phyloP scores from a whole-genome alignment of 1,140 invertebrate species.

The Brachionus plicatilis region DNA sequence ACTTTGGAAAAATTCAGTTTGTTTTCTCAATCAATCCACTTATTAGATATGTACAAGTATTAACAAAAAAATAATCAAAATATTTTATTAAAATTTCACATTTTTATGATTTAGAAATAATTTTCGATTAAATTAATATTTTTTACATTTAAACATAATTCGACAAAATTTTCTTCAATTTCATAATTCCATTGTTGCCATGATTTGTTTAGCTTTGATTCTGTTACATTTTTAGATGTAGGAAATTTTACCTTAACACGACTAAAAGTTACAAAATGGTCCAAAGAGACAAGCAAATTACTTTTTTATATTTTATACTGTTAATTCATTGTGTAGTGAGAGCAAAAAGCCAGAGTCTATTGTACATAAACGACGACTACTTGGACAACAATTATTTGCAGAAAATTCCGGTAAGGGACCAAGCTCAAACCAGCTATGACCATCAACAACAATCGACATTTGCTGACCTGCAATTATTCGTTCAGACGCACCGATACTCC shows the following conservation, averaged over 20 bases:
- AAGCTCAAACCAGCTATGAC: background rate
- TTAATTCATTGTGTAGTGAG: background rate
- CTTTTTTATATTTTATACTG: background rate
- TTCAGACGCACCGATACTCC: background rate
- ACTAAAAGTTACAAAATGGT: background rate
- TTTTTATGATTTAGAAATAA: background rate
- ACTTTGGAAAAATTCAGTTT: background rate
- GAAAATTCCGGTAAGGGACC: background rate
- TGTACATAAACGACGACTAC: conserved; percentile 8
- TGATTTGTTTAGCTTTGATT: background rate
- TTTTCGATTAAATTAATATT: background rate
- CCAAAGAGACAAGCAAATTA: background rate
- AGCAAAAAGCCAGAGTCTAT: background rate
- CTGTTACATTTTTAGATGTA: conserved; percentile 3
- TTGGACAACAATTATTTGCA: background rate
- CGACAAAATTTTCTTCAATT: background rate
- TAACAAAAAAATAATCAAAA: background rate
- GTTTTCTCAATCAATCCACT: background rate
- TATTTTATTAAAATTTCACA: conserved; percentile 3
- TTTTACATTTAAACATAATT: background rate
- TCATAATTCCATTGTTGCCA: background rate
- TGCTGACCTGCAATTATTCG: background rate
- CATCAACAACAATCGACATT: background rate
- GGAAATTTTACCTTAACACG: background rate
- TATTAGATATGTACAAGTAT: background rate